Base-by-base conservation (phyloP, 2,113 vertebrate species). In the Haplotaxodon microlepis region DNA sequence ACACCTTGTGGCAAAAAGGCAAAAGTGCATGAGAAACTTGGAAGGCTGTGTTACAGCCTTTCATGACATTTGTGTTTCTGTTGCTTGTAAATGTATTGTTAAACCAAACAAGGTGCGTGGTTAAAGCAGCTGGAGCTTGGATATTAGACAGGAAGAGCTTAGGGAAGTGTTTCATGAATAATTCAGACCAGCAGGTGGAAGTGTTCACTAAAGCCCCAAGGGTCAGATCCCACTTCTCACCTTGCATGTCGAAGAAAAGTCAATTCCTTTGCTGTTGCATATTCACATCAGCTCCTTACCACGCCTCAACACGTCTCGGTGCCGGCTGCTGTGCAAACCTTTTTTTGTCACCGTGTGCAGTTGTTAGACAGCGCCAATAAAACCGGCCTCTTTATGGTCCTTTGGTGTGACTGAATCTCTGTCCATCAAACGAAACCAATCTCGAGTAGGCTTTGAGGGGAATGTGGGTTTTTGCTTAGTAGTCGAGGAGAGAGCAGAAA, bases 1-100 rank as follows among this genome's bases (percentile, higher is more conserved):
- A 90, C 94, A 92, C 89, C 95, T 95, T 53, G 90, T 96, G 95
- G 95, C 56, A 10, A 79, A 56, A 92, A 85, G 9, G 9, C 16
- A 38, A 61, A 91, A 88, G 47, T 93, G 87, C 92, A 94, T n/a
- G n/a, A 78, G 27, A 16, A 57, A 8, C n/a, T 54, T 10, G 19
- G 16, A 73, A 36, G 66, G 6, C 12, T 12, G 21, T 4, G 2
- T 34, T 19, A 36, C 13, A 34, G 19, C 40, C 4, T 54, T 69
- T 1, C 24, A 29, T 9, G 2, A 69, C 29, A 73, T 45, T 53
- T 79, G 12, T 38, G 19, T 34, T 31, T n/a, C 21, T 69, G 53
- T 19, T 59, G 4, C 6, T 56, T 83, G 3, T 53, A 45, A 61
- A 78, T 34, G 16, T 57, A 12, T 42, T 16, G 4, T 19, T 80